Percentiles rank a stretch among this genome's conserved stretches.
Evolutionary conservation across 2,888 invertebrate species (phyloP).

Genomic region (Plagodis dolabraria): DNA sequence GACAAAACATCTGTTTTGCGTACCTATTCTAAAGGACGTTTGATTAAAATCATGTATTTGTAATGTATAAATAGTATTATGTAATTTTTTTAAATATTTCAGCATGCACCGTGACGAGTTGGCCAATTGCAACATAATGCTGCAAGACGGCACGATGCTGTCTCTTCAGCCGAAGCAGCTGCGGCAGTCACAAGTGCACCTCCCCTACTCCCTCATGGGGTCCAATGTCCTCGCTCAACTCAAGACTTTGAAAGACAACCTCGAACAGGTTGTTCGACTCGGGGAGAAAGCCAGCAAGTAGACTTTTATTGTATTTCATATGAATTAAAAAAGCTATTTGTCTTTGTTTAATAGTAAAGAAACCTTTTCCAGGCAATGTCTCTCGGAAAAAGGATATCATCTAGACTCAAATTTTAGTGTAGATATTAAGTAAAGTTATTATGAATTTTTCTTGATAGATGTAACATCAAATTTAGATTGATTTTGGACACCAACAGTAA

Average conservation of each 20-base stretch:
- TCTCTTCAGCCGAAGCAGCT: conserved; percentile 85
- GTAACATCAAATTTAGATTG: no score
- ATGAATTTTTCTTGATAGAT: no score
- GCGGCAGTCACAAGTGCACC: conserved; percentile 70
- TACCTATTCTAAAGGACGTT: no score
- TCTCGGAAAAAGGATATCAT: background rate
- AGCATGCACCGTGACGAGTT: conserved; percentile 79
- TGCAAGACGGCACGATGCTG: conserved; percentile 86
- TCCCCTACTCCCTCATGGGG: conserved; percentile 76
- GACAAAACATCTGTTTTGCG: no score
- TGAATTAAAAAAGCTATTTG: no score
- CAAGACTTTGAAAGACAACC: conserved; percentile 77
- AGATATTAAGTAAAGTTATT: no score
- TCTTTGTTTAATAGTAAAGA: no score
- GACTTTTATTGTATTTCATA: conserved; percentile 18
- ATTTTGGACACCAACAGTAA: no score
- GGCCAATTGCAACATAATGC: conserved; percentile 88
- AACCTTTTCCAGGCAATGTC: background rate
- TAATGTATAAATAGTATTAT: no score
- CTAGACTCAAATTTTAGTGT: background rate
- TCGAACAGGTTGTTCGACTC: conserved; percentile 70
- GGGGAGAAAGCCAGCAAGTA: conserved; percentile 62
- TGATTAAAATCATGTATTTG: no score
- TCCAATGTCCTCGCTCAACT: conserved; percentile 73
- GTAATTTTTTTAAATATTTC: conserved; percentile 25